phyloP scores from a whole-genome alignment of 1,140 invertebrate species.

The Drosophila pandora region DNA sequence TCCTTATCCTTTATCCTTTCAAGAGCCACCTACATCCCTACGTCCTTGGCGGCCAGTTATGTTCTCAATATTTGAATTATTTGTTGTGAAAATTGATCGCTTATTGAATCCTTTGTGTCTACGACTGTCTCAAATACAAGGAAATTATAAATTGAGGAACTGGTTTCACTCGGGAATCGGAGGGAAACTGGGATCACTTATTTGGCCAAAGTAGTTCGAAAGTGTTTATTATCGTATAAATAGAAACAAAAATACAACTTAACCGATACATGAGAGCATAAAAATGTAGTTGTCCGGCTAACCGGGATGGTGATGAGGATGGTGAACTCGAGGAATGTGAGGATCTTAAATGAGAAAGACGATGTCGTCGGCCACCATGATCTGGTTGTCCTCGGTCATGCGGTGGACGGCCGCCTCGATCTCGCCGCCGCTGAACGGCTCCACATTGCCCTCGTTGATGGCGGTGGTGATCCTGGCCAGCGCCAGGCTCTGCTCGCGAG shows the following conservation, averaged over 20 bases:
- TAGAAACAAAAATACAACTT: slow-evolving; percentile 42
- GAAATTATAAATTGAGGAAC: background rate
- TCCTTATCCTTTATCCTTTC: background rate
- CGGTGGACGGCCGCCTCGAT: slow-evolving; percentile 90
- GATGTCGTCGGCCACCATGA: slow-evolving; percentile 95
- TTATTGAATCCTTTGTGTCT: slow-evolving; percentile 4
- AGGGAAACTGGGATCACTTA: background rate
- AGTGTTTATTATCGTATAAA: slow-evolving; percentile 34
- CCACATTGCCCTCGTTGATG: slow-evolving; percentile 86
- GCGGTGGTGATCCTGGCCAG: slow-evolving; percentile 86
- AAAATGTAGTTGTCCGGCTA: background rate
- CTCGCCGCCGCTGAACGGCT: slow-evolving; percentile 89
- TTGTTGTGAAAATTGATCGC: slow-evolving; percentile 10
- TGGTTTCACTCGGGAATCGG: background rate
- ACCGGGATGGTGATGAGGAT: background rate
- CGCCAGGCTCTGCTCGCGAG: slow-evolving; percentile 88
- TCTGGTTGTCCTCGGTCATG: slow-evolving; percentile 95
- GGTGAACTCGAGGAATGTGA: background rate
- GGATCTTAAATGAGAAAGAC: slow-evolving; percentile 92
- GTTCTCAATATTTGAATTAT: background rate
- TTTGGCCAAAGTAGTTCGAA: background rate
- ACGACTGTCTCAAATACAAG: slow-evolving; percentile 43
- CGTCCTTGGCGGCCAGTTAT: slow-evolving; percentile 6
- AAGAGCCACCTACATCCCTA: background rate
- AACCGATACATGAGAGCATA: slow-evolving; percentile 14